Conservation (phyloP, 1,140 invertebrate species). For the Alviniconcha marisindica region DNA sequence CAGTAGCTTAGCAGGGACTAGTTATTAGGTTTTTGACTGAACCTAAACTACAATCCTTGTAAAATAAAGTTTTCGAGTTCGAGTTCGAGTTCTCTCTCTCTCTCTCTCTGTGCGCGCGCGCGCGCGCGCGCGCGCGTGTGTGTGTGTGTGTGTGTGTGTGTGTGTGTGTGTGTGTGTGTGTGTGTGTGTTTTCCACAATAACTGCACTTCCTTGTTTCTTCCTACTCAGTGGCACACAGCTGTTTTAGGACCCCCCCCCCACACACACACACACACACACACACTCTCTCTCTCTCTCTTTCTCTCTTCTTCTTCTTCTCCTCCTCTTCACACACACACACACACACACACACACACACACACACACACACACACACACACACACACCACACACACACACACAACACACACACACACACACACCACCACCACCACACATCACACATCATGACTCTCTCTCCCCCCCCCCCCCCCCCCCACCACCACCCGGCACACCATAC, state of each 20-base stretch:
- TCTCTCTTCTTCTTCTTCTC: too few species aligned
- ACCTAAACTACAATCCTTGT: too few species aligned
- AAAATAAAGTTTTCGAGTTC: too few species aligned
- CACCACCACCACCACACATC: not conserved
- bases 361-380: not conserved
- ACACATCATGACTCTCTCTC: too few species aligned
- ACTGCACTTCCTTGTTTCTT: not conserved
- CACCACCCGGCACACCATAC: not conserved
- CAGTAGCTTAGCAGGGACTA: too few species aligned
- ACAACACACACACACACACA: conserved; percentile 25
- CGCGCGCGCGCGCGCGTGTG: conserved; percentile 21
- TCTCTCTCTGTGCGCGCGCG: not conserved
- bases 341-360: not conserved
- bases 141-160: conserved; percentile 19
- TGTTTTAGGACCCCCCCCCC: too few species aligned
- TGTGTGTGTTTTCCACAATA: not conserved
- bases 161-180: not conserved
- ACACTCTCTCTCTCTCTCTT: too few species aligned
- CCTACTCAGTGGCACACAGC: too few species aligned
- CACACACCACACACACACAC: not conserved
- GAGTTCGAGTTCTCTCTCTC: too few species aligned
- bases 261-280: too few species aligned
- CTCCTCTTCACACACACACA: not conserved
- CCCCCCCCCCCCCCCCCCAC: too few species aligned
- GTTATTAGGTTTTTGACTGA: too few species aligned